These are phyloP conservation scores for Boloria euphrosyne DNA, from an alignment of 2,888 invertebrate genomes.

Conservation along the genomic window DNA sequence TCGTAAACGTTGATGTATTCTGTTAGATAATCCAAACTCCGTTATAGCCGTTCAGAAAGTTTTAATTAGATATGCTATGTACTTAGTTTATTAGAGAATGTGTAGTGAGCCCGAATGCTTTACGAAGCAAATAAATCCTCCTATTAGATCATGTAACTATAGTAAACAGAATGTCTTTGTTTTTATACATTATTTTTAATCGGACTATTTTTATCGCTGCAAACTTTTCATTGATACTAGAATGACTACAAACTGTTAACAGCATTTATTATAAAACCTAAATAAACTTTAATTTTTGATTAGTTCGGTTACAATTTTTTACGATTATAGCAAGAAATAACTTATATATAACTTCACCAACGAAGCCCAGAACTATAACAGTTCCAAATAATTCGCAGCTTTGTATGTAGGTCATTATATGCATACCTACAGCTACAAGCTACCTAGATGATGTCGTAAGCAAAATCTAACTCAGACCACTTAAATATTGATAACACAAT, in stretches of 20 bases:
- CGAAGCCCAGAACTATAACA: neutral
- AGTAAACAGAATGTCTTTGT: no score
- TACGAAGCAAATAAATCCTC: slow-evolving; percentile 5
- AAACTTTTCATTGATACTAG: no score
- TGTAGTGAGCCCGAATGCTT: slow-evolving; percentile 47
- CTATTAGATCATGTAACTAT: no score
- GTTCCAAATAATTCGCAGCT: slow-evolving; percentile 18
- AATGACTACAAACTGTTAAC: no score
- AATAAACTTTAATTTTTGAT: no score
- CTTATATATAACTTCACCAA: neutral
- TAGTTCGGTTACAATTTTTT: no score
- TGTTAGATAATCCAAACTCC: slow-evolving; percentile 36
- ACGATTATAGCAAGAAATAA: neutral
- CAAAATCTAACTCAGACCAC: slow-evolving; percentile 36
- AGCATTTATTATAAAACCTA: no score
- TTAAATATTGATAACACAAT: slow-evolving; percentile 71
- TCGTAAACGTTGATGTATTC: slow-evolving; percentile 30
- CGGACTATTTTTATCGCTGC: no score
- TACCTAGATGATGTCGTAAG: slow-evolving; percentile 26
- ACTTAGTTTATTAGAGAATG: slow-evolving; percentile 49
- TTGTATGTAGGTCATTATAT: slow-evolving; percentile 15
- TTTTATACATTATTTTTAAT: no score
- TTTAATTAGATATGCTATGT: slow-evolving; percentile 71
- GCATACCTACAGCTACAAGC: slow-evolving; percentile 9
- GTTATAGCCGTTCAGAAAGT: slow-evolving; percentile 56